Conservation (phyloP, 2,888 invertebrate species). For the Tridacna crocea region DNA sequence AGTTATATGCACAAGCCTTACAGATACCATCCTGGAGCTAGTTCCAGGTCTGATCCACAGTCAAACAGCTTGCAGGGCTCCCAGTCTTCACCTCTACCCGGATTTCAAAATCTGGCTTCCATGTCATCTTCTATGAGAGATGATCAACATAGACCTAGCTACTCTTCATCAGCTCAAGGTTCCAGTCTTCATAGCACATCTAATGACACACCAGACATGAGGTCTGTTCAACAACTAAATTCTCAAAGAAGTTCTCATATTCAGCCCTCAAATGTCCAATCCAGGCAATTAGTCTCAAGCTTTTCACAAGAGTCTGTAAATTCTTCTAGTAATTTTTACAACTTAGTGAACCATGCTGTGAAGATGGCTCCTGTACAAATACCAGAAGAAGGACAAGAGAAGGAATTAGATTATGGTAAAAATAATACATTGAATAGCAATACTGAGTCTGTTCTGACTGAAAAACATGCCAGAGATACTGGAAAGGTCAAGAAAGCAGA, state of each 20-base stretch:
- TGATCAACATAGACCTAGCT: background rate
- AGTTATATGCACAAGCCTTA: background rate
- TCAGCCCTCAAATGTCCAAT: background rate
- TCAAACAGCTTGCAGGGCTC: background rate
- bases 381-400: background rate
- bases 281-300: background rate
- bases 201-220: background rate
- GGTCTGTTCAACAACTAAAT: background rate
- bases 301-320: background rate
- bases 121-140: background rate
- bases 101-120: background rate
- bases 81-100: background rate
- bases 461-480: background rate
- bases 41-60: background rate
- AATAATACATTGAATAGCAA: background rate
- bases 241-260: background rate
- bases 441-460: background rate
- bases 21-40: background rate
- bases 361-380: conserved; percentile 2
- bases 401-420: background rate
- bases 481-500: background rate
- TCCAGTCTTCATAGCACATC: background rate
- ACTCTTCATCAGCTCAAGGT: background rate
- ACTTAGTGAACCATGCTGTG: conserved; percentile 14
- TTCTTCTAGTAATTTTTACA: background rate